phyloP scores from a whole-genome alignment of 1,140 invertebrate genomes.

The Hesperophylax magnus region DNA sequence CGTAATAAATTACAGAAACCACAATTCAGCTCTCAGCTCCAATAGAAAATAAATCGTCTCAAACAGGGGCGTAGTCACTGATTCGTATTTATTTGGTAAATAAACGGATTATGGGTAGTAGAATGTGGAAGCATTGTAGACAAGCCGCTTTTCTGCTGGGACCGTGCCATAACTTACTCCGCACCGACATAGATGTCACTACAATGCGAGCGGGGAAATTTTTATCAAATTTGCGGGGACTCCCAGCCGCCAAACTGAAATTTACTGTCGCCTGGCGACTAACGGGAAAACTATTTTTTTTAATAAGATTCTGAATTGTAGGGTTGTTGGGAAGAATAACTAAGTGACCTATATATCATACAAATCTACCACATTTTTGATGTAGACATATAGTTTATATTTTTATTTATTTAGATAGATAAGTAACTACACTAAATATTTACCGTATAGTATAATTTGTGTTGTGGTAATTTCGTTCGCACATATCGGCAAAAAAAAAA shows the following conservation, averaged over 20 bases:
- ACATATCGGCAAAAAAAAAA: too few relatives aligned
- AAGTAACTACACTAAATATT: too few relatives aligned
- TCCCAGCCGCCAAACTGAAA: conserved; percentile 49
- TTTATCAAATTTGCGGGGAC: conserved; percentile 50
- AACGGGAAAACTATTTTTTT: background rate
- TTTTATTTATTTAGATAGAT: too few relatives aligned
- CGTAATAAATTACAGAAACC: too few relatives aligned
- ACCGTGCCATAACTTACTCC: conserved; percentile 10
- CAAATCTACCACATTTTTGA: too few relatives aligned
- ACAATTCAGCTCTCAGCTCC: background rate
- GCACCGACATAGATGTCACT: conserved; percentile 5
- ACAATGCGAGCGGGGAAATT: conserved; percentile 36
- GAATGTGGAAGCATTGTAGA: too few relatives aligned
- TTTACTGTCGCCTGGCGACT: conserved; percentile 38
- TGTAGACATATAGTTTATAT: too few relatives aligned
- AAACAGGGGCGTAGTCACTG: background rate
- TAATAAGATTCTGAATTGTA: background rate
- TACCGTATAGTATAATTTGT: too few relatives aligned
- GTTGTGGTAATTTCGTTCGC: too few relatives aligned
- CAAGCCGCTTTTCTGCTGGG: background rate
- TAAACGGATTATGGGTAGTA: conserved; percentile 4
- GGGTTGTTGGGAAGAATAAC: background rate
- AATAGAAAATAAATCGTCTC: background rate
- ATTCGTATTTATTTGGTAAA: conserved; percentile 28
- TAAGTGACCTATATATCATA: too few relatives aligned